Base-by-base conservation (phyloP, 2,113 vertebrate genomes). In the Nesogale talazaci region DNA sequence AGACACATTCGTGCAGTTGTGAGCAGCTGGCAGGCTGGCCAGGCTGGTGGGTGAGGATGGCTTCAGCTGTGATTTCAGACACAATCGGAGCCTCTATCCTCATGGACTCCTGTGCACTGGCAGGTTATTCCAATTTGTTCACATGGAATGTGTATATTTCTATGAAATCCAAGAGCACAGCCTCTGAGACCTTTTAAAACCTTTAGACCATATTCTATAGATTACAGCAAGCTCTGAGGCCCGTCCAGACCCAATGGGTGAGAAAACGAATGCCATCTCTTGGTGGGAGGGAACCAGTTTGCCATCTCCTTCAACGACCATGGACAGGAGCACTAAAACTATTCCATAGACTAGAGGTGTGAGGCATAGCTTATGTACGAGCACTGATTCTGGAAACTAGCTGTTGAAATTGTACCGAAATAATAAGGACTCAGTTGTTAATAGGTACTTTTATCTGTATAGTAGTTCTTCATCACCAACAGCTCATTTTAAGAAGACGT, bases 381-480 rank as follows among this genome's bases (percentile, higher is more conserved):
- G 0, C 75, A 84, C 57, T 40, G 82, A 57, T 82, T 92, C 75
- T 85, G 57, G 6, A 93, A 88, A 69, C 10, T 12, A 52, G 46
- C 63, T 63, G 46, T 75, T 67, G 89, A 92, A 91, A 79, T 80
- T 74, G 69, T 40, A 31, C 12, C 34, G 34, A 90, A 56, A 88
- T 63, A 46, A 52, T 63, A 87, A 87, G 2, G 22, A 83, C 2
- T 52, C 34, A 16, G 19, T 42, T 67, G 19, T 84, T 87, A 78
- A 42, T 22, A 34, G 31, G 29, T 42, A 7, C 29, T 83, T 83
- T 76, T 70, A 46, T 75, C 6, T 42, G 14, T 61, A 61, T 19
- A 22, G 6, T n/a, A 61, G n/a, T 76, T 8, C 70, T 70, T 83
- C 6, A 20, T 61, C 4, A 70, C 80, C 38, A 79, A 61, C n/a